phyloP scores from a whole-genome alignment of 2,797 vertebrate genomes.

The Microchirus variegatus region DNA sequence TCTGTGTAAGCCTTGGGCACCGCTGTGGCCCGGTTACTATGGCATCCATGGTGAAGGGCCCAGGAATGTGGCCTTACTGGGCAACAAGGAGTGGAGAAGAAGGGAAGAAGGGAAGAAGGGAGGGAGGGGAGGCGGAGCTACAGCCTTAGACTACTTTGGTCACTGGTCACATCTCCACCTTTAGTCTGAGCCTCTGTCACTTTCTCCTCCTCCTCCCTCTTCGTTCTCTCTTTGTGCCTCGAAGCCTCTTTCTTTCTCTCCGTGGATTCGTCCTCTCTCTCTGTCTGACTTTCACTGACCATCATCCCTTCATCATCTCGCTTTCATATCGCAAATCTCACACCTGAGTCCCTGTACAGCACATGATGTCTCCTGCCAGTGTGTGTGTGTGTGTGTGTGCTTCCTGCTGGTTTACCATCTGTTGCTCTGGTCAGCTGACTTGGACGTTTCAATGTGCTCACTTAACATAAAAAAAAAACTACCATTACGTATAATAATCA shows the following conservation, averaged over 20 bases:
- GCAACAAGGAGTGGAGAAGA: constrained; percentile 45
- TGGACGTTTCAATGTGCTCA: constrained; percentile 42
- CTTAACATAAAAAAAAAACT: constrained; percentile 33
- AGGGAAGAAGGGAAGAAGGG: constrained; percentile 21
- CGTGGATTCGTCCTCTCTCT: background rate
- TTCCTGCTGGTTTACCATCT: constrained; percentile 74
- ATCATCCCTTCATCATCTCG: constrained; percentile 31
- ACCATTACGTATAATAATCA: constrained; percentile 21
- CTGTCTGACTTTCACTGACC: constrained; percentile 21
- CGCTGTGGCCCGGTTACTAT: constrained; percentile 77
- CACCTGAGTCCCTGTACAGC: constrained; percentile 64
- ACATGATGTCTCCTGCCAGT: constrained; percentile 24
- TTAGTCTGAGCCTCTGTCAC: constrained; percentile 32
- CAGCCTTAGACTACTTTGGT: constrained; percentile 68
- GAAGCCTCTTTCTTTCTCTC: constrained; percentile 6
- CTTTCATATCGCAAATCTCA: constrained; percentile 60
- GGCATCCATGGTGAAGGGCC: constrained; percentile 63
- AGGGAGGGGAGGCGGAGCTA: constrained; percentile 50
- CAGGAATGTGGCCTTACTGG: constrained; percentile 75
- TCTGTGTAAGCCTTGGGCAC: constrained; percentile 77
- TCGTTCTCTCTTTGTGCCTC: constrained; percentile 6
- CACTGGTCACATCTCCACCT: constrained; percentile 73
- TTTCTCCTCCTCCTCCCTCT: constrained; percentile 31
- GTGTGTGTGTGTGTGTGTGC: constrained; percentile 13
- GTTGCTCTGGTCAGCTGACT: constrained; percentile 71